These are phyloP conservation scores for Aleiodes testaceus DNA, from an alignment of 2,888 invertebrate species.

Conservation along the genomic window DNA sequence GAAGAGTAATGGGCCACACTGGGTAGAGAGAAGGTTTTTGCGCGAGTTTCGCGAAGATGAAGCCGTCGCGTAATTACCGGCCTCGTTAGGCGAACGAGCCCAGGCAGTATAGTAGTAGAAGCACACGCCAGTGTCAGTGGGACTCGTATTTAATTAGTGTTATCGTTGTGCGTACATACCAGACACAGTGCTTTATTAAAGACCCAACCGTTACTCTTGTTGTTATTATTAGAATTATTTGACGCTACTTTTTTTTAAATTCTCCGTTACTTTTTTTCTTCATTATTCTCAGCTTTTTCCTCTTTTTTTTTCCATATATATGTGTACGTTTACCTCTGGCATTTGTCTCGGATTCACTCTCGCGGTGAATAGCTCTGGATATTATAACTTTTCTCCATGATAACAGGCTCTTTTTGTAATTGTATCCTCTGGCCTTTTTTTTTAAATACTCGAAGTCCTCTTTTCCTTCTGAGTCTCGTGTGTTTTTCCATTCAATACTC, in stretches of 20 bases:
- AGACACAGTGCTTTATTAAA: conserved; percentile 49
- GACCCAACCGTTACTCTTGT: conserved; percentile 39
- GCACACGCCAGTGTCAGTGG: conserved; percentile 60
- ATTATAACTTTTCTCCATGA: conserved; percentile 20
- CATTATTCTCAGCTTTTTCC: background rate
- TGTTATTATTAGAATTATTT: conserved; percentile 40
- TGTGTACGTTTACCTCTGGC: conserved; percentile 28
- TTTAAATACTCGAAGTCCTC: too few species aligned
- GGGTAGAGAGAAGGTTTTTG: conserved; percentile 60
- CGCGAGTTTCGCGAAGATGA: conserved; percentile 68
- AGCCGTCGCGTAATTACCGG: conserved; percentile 71
- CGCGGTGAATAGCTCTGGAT: conserved; percentile 1
- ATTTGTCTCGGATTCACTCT: conserved; percentile 24
- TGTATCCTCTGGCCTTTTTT: background rate
- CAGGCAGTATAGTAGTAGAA: conserved; percentile 39
- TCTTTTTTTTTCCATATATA: background rate
- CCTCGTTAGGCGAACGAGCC: conserved; percentile 68
- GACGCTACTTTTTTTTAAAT: conserved; percentile 23
- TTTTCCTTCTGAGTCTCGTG: too few species aligned
- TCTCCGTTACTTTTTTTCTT: background rate
- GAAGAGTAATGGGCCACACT: conserved; percentile 62
- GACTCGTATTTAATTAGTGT: conserved; percentile 71
- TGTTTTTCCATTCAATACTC: too few species aligned
- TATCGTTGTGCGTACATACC: conserved; percentile 61
- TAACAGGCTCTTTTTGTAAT: conserved; percentile 20